phyloP scores from a whole-genome alignment of 2,113 vertebrate species.

The Nestor notabilis region DNA sequence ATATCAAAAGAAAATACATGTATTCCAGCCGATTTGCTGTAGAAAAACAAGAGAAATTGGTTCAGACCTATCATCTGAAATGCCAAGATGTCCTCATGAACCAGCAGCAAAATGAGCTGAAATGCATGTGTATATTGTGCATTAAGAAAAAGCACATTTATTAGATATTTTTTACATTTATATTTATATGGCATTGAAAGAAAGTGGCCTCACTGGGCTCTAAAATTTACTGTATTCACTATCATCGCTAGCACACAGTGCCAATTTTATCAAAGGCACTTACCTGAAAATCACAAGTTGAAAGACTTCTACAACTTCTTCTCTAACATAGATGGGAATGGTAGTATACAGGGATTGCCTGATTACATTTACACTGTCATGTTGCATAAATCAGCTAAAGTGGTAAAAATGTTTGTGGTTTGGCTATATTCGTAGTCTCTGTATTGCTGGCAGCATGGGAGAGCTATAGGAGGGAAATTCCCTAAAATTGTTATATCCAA shows the following conservation, averaged over 20 bases:
- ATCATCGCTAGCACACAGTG: background rate
- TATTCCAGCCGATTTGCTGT: background rate
- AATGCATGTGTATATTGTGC: background rate
- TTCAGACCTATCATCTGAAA: background rate
- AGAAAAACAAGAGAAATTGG: background rate
- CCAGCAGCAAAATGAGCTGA: background rate
- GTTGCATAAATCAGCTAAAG: constrained; percentile 39
- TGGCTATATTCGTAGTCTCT: constrained; percentile 28
- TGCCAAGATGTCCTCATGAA: background rate
- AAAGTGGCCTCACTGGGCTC: background rate
- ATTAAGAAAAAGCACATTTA: background rate
- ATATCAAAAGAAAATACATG: background rate
- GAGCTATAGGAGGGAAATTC: constrained; percentile 14
- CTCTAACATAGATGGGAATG: background rate
- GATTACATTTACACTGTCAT: constrained; percentile 15
- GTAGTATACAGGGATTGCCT: background rate
- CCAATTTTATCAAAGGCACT: background rate
- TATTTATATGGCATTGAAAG: background rate
- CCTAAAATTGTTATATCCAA: background rate
- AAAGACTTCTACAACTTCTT: background rate
- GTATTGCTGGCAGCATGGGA: constrained; percentile 38
- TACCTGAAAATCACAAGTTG: background rate
- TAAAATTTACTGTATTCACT: background rate
- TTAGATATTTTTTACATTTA: background rate
- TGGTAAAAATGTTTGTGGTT: constrained; percentile 61